A percentile compares a stretch with the other conserved stretches of the same genome.
Evolutionary conservation across 2,888 invertebrate species (phyloP).

Genomic region (Tenthredo distinguenda): DNA sequence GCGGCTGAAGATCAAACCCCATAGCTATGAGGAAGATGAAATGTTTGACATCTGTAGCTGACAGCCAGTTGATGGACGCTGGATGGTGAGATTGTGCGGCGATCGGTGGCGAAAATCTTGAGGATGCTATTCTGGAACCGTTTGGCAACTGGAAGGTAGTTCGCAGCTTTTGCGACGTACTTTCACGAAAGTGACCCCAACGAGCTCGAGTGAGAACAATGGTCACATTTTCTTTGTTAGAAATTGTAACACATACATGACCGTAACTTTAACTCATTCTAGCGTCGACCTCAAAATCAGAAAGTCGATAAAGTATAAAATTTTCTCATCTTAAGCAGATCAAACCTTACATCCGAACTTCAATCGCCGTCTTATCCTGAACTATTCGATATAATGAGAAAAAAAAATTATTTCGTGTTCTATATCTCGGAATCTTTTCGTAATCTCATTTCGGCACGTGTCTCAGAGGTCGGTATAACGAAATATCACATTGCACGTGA

Average conservation of each 20-base stretch:
- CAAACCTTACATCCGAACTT: neutral
- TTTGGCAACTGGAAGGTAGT: neutral
- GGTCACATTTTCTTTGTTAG: neutral
- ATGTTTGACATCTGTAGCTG: constrained; percentile 13
- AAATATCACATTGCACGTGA: constrained; percentile 6
- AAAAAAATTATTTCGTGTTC: neutral
- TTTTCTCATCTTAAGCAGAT: neutral
- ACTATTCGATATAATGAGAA: neutral
- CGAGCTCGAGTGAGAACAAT: neutral
- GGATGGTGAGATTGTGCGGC: neutral
- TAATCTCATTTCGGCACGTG: neutral
- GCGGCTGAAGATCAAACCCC: neutral
- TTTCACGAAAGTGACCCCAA: neutral
- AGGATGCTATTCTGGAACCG: neutral
- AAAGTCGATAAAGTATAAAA: neutral
- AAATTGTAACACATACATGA: neutral
- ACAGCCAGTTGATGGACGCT: neutral
- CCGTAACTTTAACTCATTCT: neutral
- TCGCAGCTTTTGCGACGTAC: neutral
- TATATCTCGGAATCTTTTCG: neutral
- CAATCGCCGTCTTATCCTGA: too few relatives aligned
- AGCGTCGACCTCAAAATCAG: neutral
- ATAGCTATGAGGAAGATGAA: neutral
- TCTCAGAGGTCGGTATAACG: neutral
- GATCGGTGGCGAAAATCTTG: neutral